Evolutionary conservation across 2,113 vertebrate genomes (phyloP).

Genomic region (Poeciliopsis occidentalis): DNA sequence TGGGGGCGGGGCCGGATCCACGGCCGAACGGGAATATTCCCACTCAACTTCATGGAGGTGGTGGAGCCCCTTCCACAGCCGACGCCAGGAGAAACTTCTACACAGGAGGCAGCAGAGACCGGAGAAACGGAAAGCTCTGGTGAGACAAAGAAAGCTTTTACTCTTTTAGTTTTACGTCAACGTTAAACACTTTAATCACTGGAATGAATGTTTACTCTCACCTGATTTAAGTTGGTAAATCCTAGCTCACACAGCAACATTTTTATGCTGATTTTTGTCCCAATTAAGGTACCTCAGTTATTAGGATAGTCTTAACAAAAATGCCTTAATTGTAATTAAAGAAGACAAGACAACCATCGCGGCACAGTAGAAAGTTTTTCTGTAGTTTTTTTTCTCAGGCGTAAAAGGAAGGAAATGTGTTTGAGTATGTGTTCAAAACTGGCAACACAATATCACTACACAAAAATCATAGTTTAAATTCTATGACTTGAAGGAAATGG

Average conservation of each 20-base stretch:
- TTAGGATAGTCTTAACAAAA: no score
- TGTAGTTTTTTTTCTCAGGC: no score
- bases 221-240: background rate
- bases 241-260: no score
- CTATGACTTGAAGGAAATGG: background rate
- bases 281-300: no score
- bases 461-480: no score
- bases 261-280: no score
- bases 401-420: no score
- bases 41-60: conserved; percentile 85
- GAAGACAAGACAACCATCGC: no score
- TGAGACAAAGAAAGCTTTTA: background rate
- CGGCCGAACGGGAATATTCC: conserved; percentile 84
- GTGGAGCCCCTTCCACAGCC: conserved; percentile 68
- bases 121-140: background rate
- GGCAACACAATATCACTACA: background rate
- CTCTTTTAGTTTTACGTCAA: background rate
- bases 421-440: no score
- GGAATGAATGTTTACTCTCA: background rate
- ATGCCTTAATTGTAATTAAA: no score
- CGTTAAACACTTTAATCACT: background rate
- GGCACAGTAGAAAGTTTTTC: no score
- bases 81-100: background rate
- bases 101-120: accelerated
- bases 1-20: conserved; percentile 89